Evolutionary conservation across 2,888 invertebrate species (phyloP), one percentile per base, ranked within the genome.

Genomic region (Andricus curvator): DNA sequence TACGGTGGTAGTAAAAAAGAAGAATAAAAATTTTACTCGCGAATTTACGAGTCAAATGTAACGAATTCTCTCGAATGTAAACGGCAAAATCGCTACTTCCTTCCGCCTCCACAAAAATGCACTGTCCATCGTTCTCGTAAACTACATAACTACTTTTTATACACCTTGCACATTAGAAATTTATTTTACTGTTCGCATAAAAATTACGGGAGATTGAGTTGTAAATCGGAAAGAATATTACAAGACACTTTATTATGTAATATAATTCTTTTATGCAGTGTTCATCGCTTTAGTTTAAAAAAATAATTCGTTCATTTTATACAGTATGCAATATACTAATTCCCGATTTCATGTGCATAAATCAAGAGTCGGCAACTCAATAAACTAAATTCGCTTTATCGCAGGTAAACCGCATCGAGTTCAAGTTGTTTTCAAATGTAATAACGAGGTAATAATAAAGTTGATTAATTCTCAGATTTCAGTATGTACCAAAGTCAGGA

Each of bases 1-100:
- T 48, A 79, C 70, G 78, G 60, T 80, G 78, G 80, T 82, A 81
- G 70, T 68, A 80, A 79, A 81, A 82, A 81, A 84, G 8, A 9
- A 68, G 8, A 68, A 68, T 25, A 68, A 41, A 51, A 70, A 51
- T 29, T 70, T 20, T 9, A 48, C 70, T 48, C 51, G 15, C 29
- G 29, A 70, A 70, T 70, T 70, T 51, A 70, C 29, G 51, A 33
- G 51, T 25, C 20, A 70, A 51, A 51, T 70, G 70, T 51, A 51
- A 70, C 51, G 70, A 70, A 70, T 70, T 70, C 29, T 70, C 70
- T 17, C 4, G 48, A 25, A 70, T 70, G 29, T 70, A 56, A 56
- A 44, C 29, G 20, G 51, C 11, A 48, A 70, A 70, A 70, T 48
- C 25, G 8, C 8, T 51, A 20, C 48, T 48, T 70, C 25, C 29